Percentiles rank a stretch among this genome's conserved stretches.
phyloP scores from a whole-genome alignment of 2,888 invertebrate genomes.

The Willowsia nigromaculata region DNA sequence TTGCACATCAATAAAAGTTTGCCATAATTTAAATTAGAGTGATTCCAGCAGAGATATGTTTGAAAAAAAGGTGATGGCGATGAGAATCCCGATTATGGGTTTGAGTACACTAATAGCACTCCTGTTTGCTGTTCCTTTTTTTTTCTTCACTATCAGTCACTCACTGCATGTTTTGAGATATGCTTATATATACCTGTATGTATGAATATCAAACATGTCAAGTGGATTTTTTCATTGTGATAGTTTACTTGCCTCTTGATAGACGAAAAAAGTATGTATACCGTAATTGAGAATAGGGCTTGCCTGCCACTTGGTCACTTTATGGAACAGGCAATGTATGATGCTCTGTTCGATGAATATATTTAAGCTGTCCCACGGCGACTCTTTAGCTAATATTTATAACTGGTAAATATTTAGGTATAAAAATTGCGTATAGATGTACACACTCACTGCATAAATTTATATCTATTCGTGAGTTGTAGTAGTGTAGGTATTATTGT shows the following conservation, averaged over 20 bases:
- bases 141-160: conserved; percentile 11
- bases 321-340: not conserved
- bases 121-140: not conserved
- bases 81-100: not conserved
- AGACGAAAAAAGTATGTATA: not conserved
- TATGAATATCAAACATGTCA: conserved; percentile 15
- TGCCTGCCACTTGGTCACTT: not conserved
- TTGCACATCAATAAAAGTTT: conserved; percentile 25
- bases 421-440: not conserved
- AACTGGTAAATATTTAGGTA: not conserved
- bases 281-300: not conserved
- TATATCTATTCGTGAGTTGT: too few species aligned
- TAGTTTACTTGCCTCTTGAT: not conserved
- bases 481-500: conserved; percentile 36
- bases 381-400: not conserved
- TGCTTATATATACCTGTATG: not conserved
- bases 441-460: not conserved
- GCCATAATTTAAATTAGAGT: conserved; percentile 1
- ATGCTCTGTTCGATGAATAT: too few species aligned
- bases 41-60: conserved; percentile 28
- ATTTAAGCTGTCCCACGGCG: not conserved
- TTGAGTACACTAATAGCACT: not conserved
- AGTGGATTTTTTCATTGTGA: conserved; percentile 42
- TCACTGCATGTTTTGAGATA: conserved; percentile 24
- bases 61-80: not conserved